These are phyloP conservation scores for Calephelis nemesis DNA, from an alignment of 1,140 invertebrate species.

Conservation along the genomic window DNA sequence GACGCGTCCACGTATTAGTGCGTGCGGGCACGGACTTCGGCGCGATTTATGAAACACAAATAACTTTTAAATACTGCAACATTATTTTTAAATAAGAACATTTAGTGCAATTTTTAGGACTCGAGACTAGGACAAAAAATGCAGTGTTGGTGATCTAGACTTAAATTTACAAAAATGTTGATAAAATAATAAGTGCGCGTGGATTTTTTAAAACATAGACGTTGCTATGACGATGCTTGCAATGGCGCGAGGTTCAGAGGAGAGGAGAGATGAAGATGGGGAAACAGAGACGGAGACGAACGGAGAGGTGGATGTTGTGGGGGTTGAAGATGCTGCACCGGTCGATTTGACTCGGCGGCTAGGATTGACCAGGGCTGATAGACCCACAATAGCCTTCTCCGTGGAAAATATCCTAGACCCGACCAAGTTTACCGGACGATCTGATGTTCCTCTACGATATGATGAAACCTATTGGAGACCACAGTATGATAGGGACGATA, in stretches of 20 bases:
- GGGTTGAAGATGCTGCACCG: conserved; percentile 69
- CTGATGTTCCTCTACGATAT: conserved; percentile 58
- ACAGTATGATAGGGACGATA: conserved; percentile 79
- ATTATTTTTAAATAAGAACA: neutral
- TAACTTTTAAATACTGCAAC: neutral
- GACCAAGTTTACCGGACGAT: conserved; percentile 90
- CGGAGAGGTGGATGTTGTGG: conserved; percentile 68
- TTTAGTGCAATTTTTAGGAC: neutral
- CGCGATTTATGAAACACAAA: conserved; percentile 25
- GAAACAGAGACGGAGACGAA: conserved; percentile 55
- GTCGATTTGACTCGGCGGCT: conserved; percentile 65
- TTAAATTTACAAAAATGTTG: neutral
- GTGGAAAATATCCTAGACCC: conserved; percentile 95
- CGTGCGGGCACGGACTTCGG: conserved; percentile 44
- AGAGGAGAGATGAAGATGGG: conserved; percentile 52
- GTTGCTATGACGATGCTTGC: conserved; percentile 77
- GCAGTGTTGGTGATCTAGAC: conserved; percentile 5
- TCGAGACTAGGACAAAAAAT: neutral
- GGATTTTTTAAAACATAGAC: conserved; percentile 40
- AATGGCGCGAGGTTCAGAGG: conserved; percentile 70
- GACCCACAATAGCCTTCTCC: conserved; percentile 86
- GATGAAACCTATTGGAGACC: conserved; percentile 81
- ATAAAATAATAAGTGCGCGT: conserved; percentile 1
- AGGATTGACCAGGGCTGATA: conserved; percentile 62
- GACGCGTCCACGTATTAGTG: conserved; percentile 36